Base-by-base conservation (phyloP, 2,113 vertebrate species). In the Rutilus rutilus region DNA sequence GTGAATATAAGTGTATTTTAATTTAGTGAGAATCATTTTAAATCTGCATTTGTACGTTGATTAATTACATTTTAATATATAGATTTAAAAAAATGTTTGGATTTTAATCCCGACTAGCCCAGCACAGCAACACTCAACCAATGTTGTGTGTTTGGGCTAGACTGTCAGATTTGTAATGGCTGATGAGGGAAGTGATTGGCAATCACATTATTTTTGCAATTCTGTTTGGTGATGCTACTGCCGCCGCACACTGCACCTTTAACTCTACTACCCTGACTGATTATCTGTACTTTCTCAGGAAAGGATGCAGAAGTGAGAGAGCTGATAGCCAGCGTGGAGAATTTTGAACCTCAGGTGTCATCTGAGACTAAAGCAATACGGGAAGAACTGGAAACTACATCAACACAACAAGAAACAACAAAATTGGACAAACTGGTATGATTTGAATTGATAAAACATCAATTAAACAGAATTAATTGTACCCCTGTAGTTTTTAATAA, bases 401-500 rank as follows among this genome's bases (percentile, higher is more conserved):
- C 83, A 71, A 39, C 9, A 60, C 78, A 78, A 65, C 82, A 59
- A 36, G 87, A 84, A 47, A 87, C 76, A 25, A 78, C 62, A 79
- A 81, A 79, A 60, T 54, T 84, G 6, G 47, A 69, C n/a, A 74
- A 92, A 91, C 90, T 89, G 93, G 94, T 95, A 91, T 90, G 83
- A 65, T 0, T 57, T 33, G 4, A 52, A 52, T 30, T 77, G 6
- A 14, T 67, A 23, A 33, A 65, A 50, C 19, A 57, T 57, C 19
- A 42, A 42, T 57, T 57, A 10, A 42, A 10, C 42, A 8, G 54
- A 57, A 57, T 39, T 71, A 69, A 69, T 23, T 71, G 19, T 73
- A 10, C 21, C 19, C 36, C 1, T 73, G 36, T n/a, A 42, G 15
- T 9, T 73, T 71, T 73, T 73, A n/a, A 23, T 0, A 39, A 11